phyloP scores from a whole-genome alignment of 2,797 vertebrate species.

The Helarctos malayanus region DNA sequence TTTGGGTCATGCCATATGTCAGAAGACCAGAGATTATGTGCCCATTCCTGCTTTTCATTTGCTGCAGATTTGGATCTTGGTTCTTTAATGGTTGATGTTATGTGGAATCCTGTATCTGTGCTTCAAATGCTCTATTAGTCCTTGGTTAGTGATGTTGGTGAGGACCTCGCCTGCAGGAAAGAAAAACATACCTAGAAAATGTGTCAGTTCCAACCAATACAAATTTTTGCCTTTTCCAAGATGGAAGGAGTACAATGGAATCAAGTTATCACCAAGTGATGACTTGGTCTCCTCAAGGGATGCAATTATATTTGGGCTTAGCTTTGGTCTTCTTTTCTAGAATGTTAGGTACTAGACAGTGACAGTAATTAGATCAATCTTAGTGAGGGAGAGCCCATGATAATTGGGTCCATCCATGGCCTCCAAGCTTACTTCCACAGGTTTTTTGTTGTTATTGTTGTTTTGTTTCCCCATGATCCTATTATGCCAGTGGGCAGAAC shows the following conservation, averaged over 20 bases:
- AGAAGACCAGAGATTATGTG: not conserved
- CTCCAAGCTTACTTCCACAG: not conserved
- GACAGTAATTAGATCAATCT: not conserved
- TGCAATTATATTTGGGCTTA: not conserved
- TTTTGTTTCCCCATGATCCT: not conserved
- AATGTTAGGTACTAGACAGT: not conserved
- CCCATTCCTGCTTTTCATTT: not conserved
- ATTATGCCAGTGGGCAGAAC: no score
- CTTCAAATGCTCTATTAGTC: not conserved
- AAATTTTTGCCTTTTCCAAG: constrained; percentile 23
- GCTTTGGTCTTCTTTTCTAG: not conserved
- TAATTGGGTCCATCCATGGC: not conserved
- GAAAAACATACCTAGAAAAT: not conserved
- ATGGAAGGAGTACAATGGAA: not conserved
- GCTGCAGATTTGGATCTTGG: not conserved
- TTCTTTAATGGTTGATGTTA: not conserved
- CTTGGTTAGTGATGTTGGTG: not conserved
- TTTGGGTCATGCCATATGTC: not conserved
- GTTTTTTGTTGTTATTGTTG: not conserved
- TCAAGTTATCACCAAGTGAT: not conserved
- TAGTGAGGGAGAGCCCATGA: not conserved
- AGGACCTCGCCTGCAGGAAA: not conserved
- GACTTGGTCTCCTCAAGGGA: not conserved
- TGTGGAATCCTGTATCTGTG: not conserved
- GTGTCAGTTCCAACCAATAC: not conserved